phyloP scores from a whole-genome alignment of 2,888 invertebrate genomes.

The Trimorus sp. region DNA sequence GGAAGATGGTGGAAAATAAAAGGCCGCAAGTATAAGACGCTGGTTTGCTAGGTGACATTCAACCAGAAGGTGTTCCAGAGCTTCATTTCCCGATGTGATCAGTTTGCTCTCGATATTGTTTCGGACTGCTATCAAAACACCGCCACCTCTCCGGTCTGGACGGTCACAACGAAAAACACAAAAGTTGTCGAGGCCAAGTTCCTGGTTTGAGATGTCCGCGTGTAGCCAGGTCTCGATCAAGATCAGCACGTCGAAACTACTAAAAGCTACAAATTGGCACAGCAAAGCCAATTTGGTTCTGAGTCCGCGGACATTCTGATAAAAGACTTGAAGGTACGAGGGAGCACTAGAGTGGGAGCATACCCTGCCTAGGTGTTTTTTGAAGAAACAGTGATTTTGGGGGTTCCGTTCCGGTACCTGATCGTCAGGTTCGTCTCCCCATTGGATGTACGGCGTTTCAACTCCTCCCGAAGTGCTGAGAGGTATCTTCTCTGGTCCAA shows the following conservation, averaged over 20 bases:
- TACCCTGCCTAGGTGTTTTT: conserved; percentile 1
- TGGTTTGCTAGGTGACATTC: too few relatives aligned
- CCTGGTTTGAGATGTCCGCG: too few relatives aligned
- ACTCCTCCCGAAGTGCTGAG: neutral
- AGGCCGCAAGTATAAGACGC: too few relatives aligned
- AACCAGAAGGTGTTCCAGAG: too few relatives aligned
- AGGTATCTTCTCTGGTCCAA: neutral
- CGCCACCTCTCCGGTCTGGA: too few relatives aligned
- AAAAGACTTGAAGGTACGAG: neutral
- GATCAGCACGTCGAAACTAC: neutral
- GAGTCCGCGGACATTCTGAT: neutral
- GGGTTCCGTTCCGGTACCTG: neutral
- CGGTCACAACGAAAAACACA: too few relatives aligned
- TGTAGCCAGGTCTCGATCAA: neutral
- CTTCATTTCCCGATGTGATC: too few relatives aligned
- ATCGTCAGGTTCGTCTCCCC: neutral
- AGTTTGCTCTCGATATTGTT: too few relatives aligned
- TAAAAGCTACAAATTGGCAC: neutral
- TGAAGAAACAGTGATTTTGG: neutral
- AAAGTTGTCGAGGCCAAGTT: too few relatives aligned
- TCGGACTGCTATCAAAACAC: too few relatives aligned
- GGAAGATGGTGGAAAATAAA: too few relatives aligned
- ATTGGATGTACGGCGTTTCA: neutral
- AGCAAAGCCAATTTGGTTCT: neutral
- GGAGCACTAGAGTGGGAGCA: neutral